A percentile compares a stretch with the other conserved stretches of the same genome.
Conservation (phyloP, 2,113 vertebrate genomes). For the Dicaeum eximium region DNA sequence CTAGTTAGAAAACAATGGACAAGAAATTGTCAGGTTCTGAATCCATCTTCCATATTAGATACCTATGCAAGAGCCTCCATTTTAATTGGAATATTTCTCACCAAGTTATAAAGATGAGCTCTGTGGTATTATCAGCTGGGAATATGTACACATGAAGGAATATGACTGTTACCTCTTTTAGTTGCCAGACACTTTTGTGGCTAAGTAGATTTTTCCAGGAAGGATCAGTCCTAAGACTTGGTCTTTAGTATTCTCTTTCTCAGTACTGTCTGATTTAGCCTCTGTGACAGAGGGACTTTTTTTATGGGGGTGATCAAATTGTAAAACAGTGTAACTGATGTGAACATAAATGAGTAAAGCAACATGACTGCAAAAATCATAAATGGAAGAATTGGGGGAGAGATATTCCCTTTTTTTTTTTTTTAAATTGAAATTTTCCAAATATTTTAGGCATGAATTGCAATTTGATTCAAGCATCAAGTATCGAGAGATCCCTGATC, state of each 20-base stretch:
- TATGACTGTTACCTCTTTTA: background rate
- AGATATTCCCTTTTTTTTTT: accelerated
- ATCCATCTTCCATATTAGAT: background rate
- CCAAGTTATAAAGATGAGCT: background rate
- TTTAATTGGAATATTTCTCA: background rate
- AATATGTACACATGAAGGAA: background rate
- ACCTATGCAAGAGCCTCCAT: background rate
- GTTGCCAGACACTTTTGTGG: background rate
- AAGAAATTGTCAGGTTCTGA: background rate
- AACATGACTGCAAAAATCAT: background rate
- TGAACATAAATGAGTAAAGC: background rate
- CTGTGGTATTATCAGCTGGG: background rate
- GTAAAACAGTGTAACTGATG: background rate
- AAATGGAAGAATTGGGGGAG: background rate
- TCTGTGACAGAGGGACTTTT: accelerated
- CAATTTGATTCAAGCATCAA: background rate
- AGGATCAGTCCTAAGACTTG: background rate
- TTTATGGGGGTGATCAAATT: background rate
- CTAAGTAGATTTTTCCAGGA: background rate
- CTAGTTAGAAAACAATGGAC: background rate
- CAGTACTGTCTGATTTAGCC: background rate
- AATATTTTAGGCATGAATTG: background rate
- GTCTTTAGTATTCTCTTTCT: background rate
- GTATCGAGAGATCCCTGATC: background rate
- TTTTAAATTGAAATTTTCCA: background rate